Conservation (phyloP, 1,140 invertebrate species). For the Apis cerana region DNA sequence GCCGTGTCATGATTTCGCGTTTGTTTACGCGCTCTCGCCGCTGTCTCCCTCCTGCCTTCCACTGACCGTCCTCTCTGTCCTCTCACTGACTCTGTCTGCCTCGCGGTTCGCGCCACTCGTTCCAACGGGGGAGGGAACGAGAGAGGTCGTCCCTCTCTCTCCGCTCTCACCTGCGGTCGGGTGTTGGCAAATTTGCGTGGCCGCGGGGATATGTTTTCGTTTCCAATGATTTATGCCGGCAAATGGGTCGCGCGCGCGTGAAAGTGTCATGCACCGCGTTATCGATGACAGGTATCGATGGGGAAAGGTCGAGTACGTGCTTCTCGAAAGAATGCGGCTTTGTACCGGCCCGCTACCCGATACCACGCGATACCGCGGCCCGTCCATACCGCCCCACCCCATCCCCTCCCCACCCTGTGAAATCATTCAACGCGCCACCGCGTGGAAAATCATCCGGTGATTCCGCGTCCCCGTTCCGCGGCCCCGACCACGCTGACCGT, state of each 20-base stretch:
- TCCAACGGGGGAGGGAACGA: background rate
- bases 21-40: constrained; percentile 75
- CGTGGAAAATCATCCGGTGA: constrained; percentile 37
- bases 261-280: constrained; percentile 66
- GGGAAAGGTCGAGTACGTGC: constrained; percentile 60
- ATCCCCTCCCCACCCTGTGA: background rate
- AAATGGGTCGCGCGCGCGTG: constrained; percentile 73
- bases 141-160: background rate
- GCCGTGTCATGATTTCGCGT: constrained; percentile 79
- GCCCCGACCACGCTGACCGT: constrained; percentile 8
- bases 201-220: constrained; percentile 80
- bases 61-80: constrained; percentile 30
- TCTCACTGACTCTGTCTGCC: background rate
- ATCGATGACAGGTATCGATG: constrained; percentile 68
- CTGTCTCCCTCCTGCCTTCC: background rate
- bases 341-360: constrained; percentile 6
- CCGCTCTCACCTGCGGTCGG: constrained; percentile 70
- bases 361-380: background rate
- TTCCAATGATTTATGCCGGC: constrained; percentile 81
- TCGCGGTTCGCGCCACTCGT: background rate
- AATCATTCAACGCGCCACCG: constrained; percentile 31
- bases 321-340: constrained; percentile 64
- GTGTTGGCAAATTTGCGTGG: constrained; percentile 81
- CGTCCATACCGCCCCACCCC: too few species aligned
- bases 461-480: constrained; percentile 9